Conservation (phyloP, 1,140 invertebrate genomes). For the Proctacanthus coquilletti region DNA sequence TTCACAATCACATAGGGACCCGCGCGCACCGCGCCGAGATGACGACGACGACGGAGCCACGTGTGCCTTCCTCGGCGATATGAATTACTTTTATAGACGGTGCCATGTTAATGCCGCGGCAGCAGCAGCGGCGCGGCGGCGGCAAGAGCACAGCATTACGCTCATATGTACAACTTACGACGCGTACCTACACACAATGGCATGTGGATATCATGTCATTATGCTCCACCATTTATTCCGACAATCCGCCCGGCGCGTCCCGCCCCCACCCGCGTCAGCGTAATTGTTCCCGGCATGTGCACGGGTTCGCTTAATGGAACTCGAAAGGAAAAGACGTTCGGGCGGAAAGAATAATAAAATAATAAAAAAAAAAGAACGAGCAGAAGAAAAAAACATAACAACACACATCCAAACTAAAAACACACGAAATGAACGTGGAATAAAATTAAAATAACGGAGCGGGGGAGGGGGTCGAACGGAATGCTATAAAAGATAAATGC, state of each 20-base stretch:
- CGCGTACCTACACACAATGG: background rate
- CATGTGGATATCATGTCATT: background rate
- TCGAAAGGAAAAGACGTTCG: background rate
- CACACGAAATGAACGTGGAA: too few relatives aligned
- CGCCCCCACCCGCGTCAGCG: too few relatives aligned
- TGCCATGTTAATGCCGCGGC: background rate
- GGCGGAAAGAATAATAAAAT: background rate
- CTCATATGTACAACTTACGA: background rate
- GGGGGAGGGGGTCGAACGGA: background rate
- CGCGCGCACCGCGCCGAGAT: too few relatives aligned
- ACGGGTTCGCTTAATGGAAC: too few relatives aligned
- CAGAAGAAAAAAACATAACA: background rate
- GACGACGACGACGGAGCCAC: background rate
- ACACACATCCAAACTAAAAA: background rate
- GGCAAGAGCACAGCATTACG: too few relatives aligned
- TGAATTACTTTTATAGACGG: constrained; percentile 1
- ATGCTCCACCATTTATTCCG: too few relatives aligned
- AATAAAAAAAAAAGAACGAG: background rate
- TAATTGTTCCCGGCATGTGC: too few relatives aligned
- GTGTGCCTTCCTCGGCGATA: background rate
- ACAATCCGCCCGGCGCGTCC: too few relatives aligned
- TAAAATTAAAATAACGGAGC: constrained; percentile 1
- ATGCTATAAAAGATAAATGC: background rate
- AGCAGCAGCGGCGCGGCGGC: too few relatives aligned
- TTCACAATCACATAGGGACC: background rate